phyloP scores from a whole-genome alignment of 1,140 invertebrate genomes.

The Sipha flava region DNA sequence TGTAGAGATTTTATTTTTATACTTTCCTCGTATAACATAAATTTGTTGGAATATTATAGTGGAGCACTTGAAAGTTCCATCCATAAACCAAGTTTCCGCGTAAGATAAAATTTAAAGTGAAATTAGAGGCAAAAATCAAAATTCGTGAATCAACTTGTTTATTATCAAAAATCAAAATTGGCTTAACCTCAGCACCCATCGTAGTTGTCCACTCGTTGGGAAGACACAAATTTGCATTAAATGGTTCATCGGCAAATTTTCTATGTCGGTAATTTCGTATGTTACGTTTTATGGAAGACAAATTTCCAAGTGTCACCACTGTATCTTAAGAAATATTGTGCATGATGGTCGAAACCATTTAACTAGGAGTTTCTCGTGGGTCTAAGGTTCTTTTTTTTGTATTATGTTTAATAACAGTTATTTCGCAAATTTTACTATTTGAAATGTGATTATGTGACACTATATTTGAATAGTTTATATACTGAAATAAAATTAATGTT shows the following conservation, averaged over 20 bases:
- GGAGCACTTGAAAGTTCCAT: not conserved
- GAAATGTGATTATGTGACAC: not conserved
- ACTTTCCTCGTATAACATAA: not conserved
- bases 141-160: not conserved
- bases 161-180: not conserved
- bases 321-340: not conserved
- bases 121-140: not conserved
- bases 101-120: not conserved
- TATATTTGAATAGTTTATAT: not conserved
- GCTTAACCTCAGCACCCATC: not conserved
- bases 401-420: not conserved
- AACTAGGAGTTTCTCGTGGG: not conserved
- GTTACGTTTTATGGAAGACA: not conserved
- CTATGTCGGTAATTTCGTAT: not conserved
- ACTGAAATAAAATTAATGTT: not conserved
- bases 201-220: not conserved
- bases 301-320: not conserved
- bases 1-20: not conserved
- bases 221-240: not conserved
- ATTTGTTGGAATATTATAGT: not conserved
- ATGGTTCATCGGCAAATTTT: not conserved
- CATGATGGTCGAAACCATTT: not conserved
- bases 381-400: not conserved
- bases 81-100: not conserved
- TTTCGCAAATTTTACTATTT: not conserved